These are phyloP conservation scores for Paratilapia polleni DNA, from an alignment of 2,113 vertebrate species.

Conservation along the genomic window DNA sequence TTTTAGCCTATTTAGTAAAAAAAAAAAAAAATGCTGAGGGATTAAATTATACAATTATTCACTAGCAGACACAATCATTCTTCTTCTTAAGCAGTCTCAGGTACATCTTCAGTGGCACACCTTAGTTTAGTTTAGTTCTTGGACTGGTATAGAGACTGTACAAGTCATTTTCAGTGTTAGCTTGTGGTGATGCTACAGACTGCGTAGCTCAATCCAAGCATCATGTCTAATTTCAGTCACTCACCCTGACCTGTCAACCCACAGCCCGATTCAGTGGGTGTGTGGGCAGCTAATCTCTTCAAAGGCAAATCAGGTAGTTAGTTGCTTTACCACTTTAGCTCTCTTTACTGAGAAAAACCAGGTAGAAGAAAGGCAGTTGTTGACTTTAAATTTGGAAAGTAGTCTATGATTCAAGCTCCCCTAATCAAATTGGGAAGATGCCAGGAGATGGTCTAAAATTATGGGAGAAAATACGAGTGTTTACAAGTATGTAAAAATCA, in stretches of 20 bases:
- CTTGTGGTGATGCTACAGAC: not conserved
- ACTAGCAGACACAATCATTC: not conserved
- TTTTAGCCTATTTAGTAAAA: too few species aligned
- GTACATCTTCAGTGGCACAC: not conserved
- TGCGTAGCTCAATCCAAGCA: not conserved
- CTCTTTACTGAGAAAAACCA: not conserved
- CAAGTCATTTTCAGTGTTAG: not conserved
- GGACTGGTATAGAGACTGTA: not conserved
- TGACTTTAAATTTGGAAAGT: too few species aligned
- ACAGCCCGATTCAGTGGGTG: too few species aligned
- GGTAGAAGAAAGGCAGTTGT: not conserved
- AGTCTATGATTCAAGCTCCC: not conserved
- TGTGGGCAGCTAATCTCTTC: not conserved
- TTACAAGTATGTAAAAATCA: not conserved
- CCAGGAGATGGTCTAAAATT: not conserved
- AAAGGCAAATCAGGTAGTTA: not conserved
- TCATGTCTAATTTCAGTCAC: not conserved
- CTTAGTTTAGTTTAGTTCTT: not conserved
- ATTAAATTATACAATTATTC: not conserved
- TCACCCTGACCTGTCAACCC: too few species aligned
- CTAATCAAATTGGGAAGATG: not conserved
- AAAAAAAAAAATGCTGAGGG: too few species aligned
- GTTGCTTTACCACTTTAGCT: not conserved
- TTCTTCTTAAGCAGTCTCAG: not conserved
- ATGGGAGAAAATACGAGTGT: not conserved